phyloP scores from a whole-genome alignment of 2,888 invertebrate species.

The Nineta flava region DNA sequence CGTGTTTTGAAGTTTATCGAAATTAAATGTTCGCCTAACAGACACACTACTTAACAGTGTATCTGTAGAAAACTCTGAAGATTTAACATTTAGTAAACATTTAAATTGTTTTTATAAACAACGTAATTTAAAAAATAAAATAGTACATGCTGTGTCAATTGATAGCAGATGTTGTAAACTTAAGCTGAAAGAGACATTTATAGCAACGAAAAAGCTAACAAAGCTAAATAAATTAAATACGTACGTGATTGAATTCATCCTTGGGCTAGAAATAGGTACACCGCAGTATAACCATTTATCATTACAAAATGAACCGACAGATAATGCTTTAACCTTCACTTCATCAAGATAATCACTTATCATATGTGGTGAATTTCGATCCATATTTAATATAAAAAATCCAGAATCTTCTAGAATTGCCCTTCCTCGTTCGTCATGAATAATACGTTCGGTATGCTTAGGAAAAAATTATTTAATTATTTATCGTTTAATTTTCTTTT shows the following conservation, averaged over 20 bases:
- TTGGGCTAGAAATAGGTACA: conserved; percentile 19
- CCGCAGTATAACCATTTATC: conserved; percentile 20
- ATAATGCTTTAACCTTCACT: conserved; percentile 10
- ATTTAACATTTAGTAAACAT: too few species aligned
- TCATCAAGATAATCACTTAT: conserved; percentile 17
- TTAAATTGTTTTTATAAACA: too few species aligned
- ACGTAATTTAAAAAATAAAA: too few species aligned
- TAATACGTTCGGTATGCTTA: conserved; percentile 11
- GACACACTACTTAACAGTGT: too few species aligned
- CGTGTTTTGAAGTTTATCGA: too few species aligned
- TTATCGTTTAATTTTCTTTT: too few species aligned
- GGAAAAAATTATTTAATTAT: neutral
- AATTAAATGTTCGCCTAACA: too few species aligned
- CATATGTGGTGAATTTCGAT: conserved; percentile 22
- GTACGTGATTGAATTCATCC: conserved; percentile 13
- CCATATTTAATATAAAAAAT: conserved; percentile 23
- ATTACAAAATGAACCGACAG: conserved; percentile 19
- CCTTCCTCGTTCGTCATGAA: conserved; percentile 18
- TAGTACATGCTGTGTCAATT: too few species aligned
- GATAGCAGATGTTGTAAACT: too few species aligned
- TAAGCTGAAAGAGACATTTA: too few species aligned
- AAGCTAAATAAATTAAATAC: neutral
- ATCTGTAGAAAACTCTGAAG: too few species aligned
- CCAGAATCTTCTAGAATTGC: conserved; percentile 21
- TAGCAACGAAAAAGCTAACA: too few species aligned